Percentiles rank a stretch among this genome's conserved stretches.
phyloP scores from a whole-genome alignment of 2,888 invertebrate genomes.

The Cyrtodaria siliqua region DNA sequence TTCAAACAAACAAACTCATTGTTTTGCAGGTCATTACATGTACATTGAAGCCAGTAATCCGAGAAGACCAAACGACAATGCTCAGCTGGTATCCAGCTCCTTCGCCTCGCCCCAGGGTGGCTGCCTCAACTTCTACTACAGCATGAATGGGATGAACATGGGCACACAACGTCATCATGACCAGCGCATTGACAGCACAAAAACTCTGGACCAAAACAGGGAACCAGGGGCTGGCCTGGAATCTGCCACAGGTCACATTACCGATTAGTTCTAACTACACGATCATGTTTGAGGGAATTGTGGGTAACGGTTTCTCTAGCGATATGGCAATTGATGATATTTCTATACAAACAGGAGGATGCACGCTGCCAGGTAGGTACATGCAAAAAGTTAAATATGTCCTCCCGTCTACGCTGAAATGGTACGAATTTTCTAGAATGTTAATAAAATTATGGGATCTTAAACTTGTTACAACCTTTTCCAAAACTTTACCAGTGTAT shows the following conservation, averaged over 20 bases:
- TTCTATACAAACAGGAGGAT: constrained; percentile 70
- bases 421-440: no score
- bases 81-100: constrained; percentile 77
- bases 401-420: no score
- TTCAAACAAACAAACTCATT: no score
- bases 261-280: constrained; percentile 63
- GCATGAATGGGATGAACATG: constrained; percentile 80
- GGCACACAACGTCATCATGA: constrained; percentile 74
- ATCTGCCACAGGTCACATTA: constrained; percentile 68
- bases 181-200: constrained; percentile 25
- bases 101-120: constrained; percentile 62
- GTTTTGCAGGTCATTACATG: constrained; percentile 76
- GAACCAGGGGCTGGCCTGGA: constrained; percentile 72
- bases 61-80: constrained; percentile 88
- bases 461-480: no score
- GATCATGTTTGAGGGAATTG: constrained; percentile 79
- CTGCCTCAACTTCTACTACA: constrained; percentile 83
- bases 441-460: no score
- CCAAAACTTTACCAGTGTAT: no score
- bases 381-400: no score
- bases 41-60: constrained; percentile 87
- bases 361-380: constrained; percentile 69
- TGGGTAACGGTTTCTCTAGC: constrained; percentile 72
- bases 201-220: constrained; percentile 68
- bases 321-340: constrained; percentile 83